Evolutionary conservation across 2,113 vertebrate genomes (phyloP), one percentile per base, ranked within the genome.

Genomic region (Bufo bufo): DNA sequence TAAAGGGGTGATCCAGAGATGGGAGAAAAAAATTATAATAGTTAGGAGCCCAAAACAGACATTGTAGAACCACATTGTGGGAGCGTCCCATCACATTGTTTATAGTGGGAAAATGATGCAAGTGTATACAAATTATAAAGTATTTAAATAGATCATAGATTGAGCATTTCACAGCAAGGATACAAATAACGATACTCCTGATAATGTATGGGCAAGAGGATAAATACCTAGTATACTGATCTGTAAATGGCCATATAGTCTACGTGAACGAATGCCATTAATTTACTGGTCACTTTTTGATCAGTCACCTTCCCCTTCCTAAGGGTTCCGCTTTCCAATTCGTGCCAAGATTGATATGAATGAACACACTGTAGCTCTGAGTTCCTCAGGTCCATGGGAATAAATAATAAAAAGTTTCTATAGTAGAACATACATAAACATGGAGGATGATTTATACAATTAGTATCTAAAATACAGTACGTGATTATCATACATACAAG

Each of bases 391-490:
- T 93, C 89, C 93, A 90, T 94, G 93, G 93, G 92, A 91, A 92
- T 93, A 92, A 95, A 94, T 93, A 94, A 94, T 14, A 94, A 93
- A 94, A 93, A 91, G 96, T 96, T 43, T 92, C 91, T 90, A 90
- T 92, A 93, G 91, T 89, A 89, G 90, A 90, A 77, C 95, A 80
- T 94, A 96, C 93, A 96, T 95, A 75, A 94, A 96, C 94, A 95
- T 92, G 96, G 96, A 96, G 97, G 97, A 96, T 96, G 97, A 96
- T 97, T 96, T 96, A 50, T 13, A 61, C 11, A 87, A 61, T 75
- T 4, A 71, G 49, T 56, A 69, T 72, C 43, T 84, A 84, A 72
- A 58, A 45, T 49, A 69, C 20, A 45, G 61, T 66, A 83, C 19
- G 3, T 23, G 6, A 94, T 94, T 94, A 90, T 93, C 94, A 93